Base-by-base conservation (phyloP, 2,888 invertebrate genomes). In the Aromia moschata region DNA sequence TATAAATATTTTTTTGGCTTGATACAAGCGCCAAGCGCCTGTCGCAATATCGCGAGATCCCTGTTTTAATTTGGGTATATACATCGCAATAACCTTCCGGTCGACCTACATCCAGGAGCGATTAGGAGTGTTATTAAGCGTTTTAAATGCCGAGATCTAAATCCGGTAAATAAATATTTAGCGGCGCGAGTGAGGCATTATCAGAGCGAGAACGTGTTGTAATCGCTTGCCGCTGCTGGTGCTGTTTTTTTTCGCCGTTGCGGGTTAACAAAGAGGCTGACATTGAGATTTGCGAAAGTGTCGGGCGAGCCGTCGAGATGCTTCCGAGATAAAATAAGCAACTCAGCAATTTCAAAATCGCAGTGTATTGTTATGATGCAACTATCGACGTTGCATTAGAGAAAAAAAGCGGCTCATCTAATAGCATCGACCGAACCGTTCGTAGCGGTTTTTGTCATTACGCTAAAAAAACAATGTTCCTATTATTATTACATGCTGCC, bases 251-350 rank as follows among this genome's bases (percentile, higher is more conserved):
- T 38, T 49, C 38, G 37, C 15, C 30, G 38, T 15, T 12, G 11
- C 25, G 11, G 10, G 43, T 18, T 41, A 31, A 41, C 41, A 41
- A 52, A 52, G 41, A 41, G 18, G 52, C 52, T 57, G 56, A 45
- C 56, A 57, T 57, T 57, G 56, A 57, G 51, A 51, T 38, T 57
- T 44, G 56, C 51, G 51, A 44, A 57, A 51, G 56, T 57, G 25
- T 17, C 20, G 30, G 25, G 53, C 20, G 9, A 43, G 10, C 43
- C 43, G n/a, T 2, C 43, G 20, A 3, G 25, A 43, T 14, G 33
- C 3, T 33, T 33, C 11, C 11, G n/a, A 33, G 11, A 33, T n/a
- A n/a, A 33, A 25, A 33, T 11, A 33, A 33, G n/a, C 25, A n/a
- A n/a, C n/a, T n/a, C n/a, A n/a, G n/a, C n/a, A n/a, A n/a, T n/a